A percentile compares a stretch with the other conserved stretches of the same genome.
phyloP scores from a whole-genome alignment of 1,140 invertebrate species.

The Steinernema khuongi region DNA sequence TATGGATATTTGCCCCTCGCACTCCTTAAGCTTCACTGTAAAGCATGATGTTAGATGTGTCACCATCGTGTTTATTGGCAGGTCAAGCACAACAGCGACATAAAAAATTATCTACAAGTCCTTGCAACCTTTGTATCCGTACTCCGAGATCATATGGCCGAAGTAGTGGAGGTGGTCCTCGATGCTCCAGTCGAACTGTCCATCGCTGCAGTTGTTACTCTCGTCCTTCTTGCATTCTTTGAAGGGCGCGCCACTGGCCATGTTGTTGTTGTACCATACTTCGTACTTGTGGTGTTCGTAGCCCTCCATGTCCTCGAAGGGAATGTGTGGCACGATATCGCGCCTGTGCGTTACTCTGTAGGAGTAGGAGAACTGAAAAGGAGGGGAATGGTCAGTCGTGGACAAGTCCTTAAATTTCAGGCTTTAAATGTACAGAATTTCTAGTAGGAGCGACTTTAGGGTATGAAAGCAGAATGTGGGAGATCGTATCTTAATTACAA shows the following conservation, averaged over 20 bases:
- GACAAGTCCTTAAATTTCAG: too few species aligned
- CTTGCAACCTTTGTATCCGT: conserved; percentile 28
- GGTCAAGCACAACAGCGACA: background rate
- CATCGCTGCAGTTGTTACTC: conserved; percentile 28
- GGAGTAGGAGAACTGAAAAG: conserved; percentile 31
- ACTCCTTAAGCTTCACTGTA: too few species aligned
- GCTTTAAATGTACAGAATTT: too few species aligned
- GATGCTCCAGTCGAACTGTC: conserved; percentile 23
- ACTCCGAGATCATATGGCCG: conserved; percentile 24
- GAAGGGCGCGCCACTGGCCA: conserved; percentile 23
- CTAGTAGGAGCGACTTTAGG: too few species aligned
- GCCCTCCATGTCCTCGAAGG: conserved; percentile 35
- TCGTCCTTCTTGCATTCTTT: conserved; percentile 30
- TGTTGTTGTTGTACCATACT: conserved; percentile 30
- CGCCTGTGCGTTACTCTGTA: conserved; percentile 43
- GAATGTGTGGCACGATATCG: conserved; percentile 45
- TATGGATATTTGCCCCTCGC: too few species aligned
- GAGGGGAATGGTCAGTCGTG: too few species aligned
- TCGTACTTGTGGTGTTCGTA: conserved; percentile 40
- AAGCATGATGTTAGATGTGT: too few species aligned
- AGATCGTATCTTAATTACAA: too few species aligned
- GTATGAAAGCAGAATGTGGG: too few species aligned
- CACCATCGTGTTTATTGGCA: background rate
- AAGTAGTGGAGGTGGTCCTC: conserved; percentile 36
- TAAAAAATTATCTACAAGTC: background rate